phyloP scores from a whole-genome alignment of 2,888 invertebrate species.

The Callimorpha dominula region DNA sequence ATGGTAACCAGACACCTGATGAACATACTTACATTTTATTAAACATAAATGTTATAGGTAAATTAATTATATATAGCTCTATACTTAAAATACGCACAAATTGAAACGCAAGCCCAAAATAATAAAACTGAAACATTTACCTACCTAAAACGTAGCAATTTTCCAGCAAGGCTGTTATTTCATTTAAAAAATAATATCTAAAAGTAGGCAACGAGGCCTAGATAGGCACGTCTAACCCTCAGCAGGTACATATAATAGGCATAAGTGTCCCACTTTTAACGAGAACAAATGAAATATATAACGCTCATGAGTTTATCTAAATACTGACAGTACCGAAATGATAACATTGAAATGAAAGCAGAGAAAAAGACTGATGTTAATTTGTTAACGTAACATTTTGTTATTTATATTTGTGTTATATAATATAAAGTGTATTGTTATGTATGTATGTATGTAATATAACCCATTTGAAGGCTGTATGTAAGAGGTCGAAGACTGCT shows the following conservation, averaged over 20 bases:
- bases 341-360: background rate
- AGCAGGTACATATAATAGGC: conserved; percentile 2
- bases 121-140: background rate
- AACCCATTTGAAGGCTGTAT: too few relatives aligned
- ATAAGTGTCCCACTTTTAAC: conserved; percentile 20
- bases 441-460: background rate
- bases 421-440: too few relatives aligned
- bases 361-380: background rate
- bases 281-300: conserved; percentile 6
- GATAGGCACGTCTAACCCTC: conserved; percentile 1
- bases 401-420: too few relatives aligned
- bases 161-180: background rate
- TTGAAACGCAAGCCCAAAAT: background rate
- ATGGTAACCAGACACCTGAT: too few relatives aligned
- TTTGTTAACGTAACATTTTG: too few relatives aligned
- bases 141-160: background rate
- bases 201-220: conserved; percentile 13
- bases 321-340: background rate
- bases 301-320: background rate
- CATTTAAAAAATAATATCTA: conserved; percentile 19
- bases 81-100: background rate
- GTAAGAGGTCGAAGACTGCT: background rate
- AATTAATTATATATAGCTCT: too few relatives aligned
- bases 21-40: too few relatives aligned
- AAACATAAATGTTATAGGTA: too few relatives aligned